phyloP scores from a whole-genome alignment of 64 coral and sea anemone genomes.

The Catalaphyllia jardinei region DNA sequence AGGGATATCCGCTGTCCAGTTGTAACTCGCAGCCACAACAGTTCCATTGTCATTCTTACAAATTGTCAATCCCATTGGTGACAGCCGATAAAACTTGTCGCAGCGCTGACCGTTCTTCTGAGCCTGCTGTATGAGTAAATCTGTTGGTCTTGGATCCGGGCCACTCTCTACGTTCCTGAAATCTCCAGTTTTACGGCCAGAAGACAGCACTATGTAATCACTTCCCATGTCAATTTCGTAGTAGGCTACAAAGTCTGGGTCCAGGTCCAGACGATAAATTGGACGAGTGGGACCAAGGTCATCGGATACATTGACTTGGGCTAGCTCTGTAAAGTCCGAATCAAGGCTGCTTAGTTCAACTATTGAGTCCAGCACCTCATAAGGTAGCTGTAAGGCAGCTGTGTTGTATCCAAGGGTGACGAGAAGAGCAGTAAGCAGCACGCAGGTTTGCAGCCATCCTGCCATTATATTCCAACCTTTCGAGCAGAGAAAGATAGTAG shows the following conservation, averaged over 20 bases:
- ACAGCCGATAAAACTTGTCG: constrained; percentile 43
- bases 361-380: background rate
- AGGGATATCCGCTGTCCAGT: constrained; percentile 21
- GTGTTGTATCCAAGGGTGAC: background rate
- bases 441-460: background rate
- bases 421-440: background rate
- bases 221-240: constrained; percentile 49
- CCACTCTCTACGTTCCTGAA: constrained; percentile 54
- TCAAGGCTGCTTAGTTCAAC: background rate
- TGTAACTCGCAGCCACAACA: constrained; percentile 9
- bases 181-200: constrained; percentile 54
- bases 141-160: constrained; percentile 34
- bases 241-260: constrained; percentile 63
- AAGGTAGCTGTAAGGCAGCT: background rate
- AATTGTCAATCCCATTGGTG: constrained; percentile 31
- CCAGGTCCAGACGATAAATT: constrained; percentile 71
- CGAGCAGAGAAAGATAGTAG: no score
- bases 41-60: constrained; percentile 17
- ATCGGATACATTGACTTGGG: background rate
- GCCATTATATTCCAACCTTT: background rate
- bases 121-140: constrained; percentile 20
- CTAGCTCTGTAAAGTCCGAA: background rate
- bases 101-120: constrained; percentile 8
- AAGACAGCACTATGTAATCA: constrained; percentile 49
- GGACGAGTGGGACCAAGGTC: background rate